A percentile compares a stretch with the other conserved stretches of the same genome.
These are phyloP conservation scores for Leucoraja ocellata DNA, from an alignment of 2,797 vertebrate genomes.

Conservation along the genomic window DNA sequence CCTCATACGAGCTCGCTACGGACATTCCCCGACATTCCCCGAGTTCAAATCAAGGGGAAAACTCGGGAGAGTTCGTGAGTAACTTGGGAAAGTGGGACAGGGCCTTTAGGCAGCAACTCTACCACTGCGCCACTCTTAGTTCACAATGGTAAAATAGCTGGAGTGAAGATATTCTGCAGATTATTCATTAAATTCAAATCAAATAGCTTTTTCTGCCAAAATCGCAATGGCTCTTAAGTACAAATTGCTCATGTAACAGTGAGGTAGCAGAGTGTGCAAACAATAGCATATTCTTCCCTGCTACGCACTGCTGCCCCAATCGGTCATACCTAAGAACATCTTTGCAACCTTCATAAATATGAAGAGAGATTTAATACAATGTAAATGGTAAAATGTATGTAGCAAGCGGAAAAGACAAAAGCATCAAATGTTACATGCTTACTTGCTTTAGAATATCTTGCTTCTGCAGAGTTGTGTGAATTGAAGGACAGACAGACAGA, in stretches of 20 bases:
- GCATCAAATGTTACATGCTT: slow-evolving; percentile 51
- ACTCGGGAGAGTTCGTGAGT: too few species aligned
- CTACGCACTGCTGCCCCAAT: background rate
- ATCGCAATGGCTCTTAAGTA: background rate
- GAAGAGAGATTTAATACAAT: background rate
- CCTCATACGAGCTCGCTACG: too few species aligned
- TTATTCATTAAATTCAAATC: background rate
- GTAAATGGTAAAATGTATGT: slow-evolving; percentile 43
- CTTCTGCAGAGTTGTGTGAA: slow-evolving; percentile 62
- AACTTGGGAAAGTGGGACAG: too few species aligned
- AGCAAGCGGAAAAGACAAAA: slow-evolving; percentile 50
- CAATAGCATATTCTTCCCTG: background rate
- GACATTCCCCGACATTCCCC: too few species aligned
- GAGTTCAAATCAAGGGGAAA: too few species aligned
- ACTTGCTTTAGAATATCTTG: slow-evolving; percentile 78
- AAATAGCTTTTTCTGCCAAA: background rate
- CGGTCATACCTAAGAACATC: background rate
- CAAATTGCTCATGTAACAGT: background rate
- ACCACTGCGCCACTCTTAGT: too few species aligned
- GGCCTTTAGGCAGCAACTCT: too few species aligned
- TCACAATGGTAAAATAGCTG: background rate
- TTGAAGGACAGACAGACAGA: slow-evolving; percentile 40
- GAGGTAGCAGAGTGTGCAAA: background rate
- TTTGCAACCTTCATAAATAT: background rate
- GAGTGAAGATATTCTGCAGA: background rate